Conservation (phyloP, 2,888 invertebrate genomes). For the Buathra laborator region DNA sequence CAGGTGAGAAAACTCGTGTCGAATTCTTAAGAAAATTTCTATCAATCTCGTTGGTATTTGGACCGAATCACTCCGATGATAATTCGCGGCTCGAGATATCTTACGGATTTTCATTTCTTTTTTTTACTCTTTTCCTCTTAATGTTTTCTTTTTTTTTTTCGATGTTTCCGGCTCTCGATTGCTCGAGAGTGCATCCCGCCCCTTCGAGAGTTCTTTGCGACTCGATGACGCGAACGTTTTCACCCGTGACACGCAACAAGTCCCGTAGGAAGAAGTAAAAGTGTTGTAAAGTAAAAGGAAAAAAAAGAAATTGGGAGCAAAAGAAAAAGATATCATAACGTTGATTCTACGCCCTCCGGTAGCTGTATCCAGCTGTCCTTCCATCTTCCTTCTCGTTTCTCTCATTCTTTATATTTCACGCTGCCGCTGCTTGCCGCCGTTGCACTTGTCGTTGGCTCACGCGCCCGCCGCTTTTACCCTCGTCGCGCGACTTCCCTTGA, state of each 20-base stretch:
- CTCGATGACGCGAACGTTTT: conserved; percentile 53
- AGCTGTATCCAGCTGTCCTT: conserved; percentile 76
- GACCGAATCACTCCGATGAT: conserved; percentile 53
- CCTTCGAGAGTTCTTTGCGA: background rate
- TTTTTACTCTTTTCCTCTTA: background rate
- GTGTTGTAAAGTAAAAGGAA: background rate
- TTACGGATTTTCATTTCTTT: background rate
- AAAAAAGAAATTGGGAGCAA: background rate
- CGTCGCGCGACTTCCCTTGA: conserved; percentile 79
- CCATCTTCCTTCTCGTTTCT: conserved; percentile 36
- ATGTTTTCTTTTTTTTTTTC: conserved; percentile 11
- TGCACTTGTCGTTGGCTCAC: conserved; percentile 80
- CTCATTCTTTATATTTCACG: conserved; percentile 55
- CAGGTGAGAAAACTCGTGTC: conserved; percentile 11
- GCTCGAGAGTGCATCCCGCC: conserved; percentile 11
- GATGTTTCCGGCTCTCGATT: conserved; percentile 36
- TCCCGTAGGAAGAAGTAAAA: conserved; percentile 37
- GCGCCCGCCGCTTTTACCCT: conserved; percentile 68
- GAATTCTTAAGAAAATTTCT: conserved; percentile 34
- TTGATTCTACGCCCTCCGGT: conserved; percentile 17
- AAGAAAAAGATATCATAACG: conserved; percentile 52
- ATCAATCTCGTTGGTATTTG: conserved; percentile 62
- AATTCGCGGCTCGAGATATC: conserved; percentile 7
- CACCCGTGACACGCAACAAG: conserved; percentile 45
- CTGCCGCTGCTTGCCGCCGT: conserved; percentile 60